Evolutionary conservation across 2,797 vertebrate genomes (phyloP).

Genomic region (Sarcoramphus papa): DNA sequence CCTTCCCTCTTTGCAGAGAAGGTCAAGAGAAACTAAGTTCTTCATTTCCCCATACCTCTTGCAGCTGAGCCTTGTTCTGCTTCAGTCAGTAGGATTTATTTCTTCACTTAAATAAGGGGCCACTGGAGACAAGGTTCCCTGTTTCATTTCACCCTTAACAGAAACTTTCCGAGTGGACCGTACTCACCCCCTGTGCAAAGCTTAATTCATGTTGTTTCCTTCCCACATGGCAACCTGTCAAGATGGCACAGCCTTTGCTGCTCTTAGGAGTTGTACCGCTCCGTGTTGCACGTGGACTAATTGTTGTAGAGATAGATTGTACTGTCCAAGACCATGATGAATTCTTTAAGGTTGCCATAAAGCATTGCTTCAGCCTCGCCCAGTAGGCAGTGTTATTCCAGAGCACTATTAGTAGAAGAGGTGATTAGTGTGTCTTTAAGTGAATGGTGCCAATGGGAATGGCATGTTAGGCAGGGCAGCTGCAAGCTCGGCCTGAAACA

Average conservation of each 20-base stretch:
- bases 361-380: neutral
- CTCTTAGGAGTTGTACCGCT: neutral
- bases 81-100: neutral
- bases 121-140: neutral
- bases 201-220: neutral
- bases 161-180: neutral
- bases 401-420: neutral
- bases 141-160: neutral
- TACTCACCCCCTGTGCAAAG: neutral
- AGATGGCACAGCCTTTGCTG: neutral
- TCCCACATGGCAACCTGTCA: neutral
- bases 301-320: neutral
- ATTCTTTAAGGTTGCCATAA: neutral
- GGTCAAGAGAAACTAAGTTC: neutral
- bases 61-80: neutral
- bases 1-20: neutral
- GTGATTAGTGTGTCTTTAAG: conserved; percentile 55
- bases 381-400: neutral
- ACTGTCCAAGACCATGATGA: neutral
- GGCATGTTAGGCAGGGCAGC: conserved; percentile 37
- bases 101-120: neutral
- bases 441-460: conserved; percentile 13
- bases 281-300: fast-evolving
- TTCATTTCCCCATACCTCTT: neutral
- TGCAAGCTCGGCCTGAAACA: conserved; percentile 74